These are phyloP conservation scores for Propithecus perrieri DNA, from an alignment of 2,797 vertebrate species.

Conservation along the genomic window DNA sequence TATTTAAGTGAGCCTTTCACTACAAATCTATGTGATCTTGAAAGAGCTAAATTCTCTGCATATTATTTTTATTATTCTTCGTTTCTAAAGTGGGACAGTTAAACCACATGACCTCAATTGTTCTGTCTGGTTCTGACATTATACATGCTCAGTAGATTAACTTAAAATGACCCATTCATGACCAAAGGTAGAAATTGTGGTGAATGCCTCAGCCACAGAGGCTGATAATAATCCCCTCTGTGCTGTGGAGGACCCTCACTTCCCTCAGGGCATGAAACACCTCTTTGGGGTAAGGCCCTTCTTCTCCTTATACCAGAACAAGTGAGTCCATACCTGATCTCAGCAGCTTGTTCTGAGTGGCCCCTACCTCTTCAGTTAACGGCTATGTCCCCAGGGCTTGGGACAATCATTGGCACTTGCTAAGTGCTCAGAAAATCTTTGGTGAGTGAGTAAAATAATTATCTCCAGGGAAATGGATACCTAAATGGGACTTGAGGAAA, in stretches of 20 bases:
- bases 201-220: not conserved
- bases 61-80: not conserved
- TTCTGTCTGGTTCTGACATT: not conserved
- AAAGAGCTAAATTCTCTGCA: not conserved
- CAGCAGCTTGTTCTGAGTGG: not conserved
- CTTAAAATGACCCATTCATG: not conserved
- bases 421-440: conserved; percentile 48
- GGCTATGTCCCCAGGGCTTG: not conserved
- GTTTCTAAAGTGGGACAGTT: not conserved
- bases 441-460: conserved; percentile 4
- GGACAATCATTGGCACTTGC: not conserved
- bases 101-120: not conserved
- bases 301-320: not conserved
- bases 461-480: conserved; percentile 48
- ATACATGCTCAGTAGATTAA: not conserved
- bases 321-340: not conserved
- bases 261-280: not conserved
- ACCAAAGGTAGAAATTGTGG: not conserved
- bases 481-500: not conserved
- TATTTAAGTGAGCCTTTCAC: not conserved
- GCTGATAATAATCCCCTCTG: no score
- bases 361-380: not conserved
- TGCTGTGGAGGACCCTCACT: not conserved
- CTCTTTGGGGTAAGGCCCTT: not conserved
- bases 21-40: not conserved